These are phyloP conservation scores for Drosophila setosimentum DNA, from an alignment of 2,888 invertebrate genomes.

Conservation along the genomic window DNA sequence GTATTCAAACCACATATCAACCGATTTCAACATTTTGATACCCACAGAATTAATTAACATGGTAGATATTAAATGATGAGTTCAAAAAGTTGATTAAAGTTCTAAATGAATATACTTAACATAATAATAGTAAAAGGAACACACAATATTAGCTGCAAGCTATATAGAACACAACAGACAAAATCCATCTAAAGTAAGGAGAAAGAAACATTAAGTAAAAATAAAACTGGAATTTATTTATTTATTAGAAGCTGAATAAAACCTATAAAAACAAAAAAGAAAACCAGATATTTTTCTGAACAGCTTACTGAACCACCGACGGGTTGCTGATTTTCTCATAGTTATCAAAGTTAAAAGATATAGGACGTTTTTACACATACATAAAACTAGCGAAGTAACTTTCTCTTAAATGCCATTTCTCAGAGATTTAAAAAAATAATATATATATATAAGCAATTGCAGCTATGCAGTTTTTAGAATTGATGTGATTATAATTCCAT, in stretches of 20 bases:
- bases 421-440: background rate
- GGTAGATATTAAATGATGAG: background rate
- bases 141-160: background rate
- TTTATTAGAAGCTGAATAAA: background rate
- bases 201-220: background rate
- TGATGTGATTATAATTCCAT: background rate
- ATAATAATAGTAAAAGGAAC: background rate
- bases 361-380: background rate
- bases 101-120: background rate
- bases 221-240: background rate
- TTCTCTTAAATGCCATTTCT: background rate
- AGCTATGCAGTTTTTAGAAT: background rate
- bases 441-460: background rate
- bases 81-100: background rate
- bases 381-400: background rate
- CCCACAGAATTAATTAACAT: background rate
- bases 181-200: background rate
- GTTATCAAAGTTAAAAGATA: background rate
- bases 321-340: background rate
- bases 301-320: background rate
- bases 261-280: background rate
- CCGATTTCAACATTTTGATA: background rate
- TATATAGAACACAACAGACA: background rate
- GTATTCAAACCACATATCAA: conserved; percentile 6
- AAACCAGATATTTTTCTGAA: background rate